These are phyloP conservation scores for Lagorchestes hirsutus DNA, from an alignment of 2,797 vertebrate genomes.

Conservation along the genomic window DNA sequence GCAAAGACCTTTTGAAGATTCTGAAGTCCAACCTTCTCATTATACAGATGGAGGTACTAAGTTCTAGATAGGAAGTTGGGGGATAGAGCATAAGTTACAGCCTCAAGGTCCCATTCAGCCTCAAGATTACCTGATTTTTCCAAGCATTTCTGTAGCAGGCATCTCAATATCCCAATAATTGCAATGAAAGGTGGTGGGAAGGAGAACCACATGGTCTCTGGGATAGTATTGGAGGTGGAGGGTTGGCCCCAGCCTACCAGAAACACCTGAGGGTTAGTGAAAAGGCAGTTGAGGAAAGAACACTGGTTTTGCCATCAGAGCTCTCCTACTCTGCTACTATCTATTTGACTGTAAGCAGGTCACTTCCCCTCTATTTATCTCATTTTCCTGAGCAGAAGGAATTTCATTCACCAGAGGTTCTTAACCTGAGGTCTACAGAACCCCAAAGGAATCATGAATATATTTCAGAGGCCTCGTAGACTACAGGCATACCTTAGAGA, in stretches of 20 bases:
- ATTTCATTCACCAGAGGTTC: not conserved
- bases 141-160: not conserved
- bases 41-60: not conserved
- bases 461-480: not conserved
- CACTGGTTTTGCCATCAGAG: not conserved
- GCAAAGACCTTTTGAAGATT: not conserved
- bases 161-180: conserved; percentile 18
- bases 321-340: not conserved
- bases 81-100: not conserved
- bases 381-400: not conserved
- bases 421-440: not conserved
- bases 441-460: not conserved
- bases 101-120: not conserved
- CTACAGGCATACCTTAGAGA: not conserved
- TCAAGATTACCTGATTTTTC: not conserved
- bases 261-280: not conserved
- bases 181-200: not conserved
- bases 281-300: not conserved
- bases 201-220: not conserved
- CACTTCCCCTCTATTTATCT: not conserved
- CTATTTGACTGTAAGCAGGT: not conserved
- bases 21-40: not conserved
- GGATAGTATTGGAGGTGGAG: not conserved
- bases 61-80: not conserved
- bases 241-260: rapidly evolving